phyloP scores from a whole-genome alignment of 2,888 invertebrate genomes.

The Drosophila nr. perissopoda region DNA sequence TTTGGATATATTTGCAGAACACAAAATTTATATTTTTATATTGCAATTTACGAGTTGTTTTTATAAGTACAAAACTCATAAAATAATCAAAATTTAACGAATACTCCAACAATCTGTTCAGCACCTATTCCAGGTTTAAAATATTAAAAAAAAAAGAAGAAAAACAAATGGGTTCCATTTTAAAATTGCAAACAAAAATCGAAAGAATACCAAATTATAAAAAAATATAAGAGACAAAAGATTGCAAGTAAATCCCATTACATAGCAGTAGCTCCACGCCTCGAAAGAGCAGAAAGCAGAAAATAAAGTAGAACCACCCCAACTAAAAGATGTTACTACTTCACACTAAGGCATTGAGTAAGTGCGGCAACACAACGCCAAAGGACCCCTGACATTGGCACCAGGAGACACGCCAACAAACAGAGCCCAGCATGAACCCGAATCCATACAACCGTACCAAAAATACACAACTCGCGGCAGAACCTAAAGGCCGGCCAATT shows the following conservation, averaged over 20 bases:
- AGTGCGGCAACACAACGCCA: conserved; percentile 72
- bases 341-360: conserved; percentile 82
- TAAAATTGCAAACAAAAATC: background rate
- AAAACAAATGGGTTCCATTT: background rate
- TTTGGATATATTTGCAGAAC: background rate
- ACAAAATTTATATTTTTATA: background rate
- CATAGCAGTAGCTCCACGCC: conserved; percentile 74
- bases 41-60: background rate
- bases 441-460: background rate
- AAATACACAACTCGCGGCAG: conserved; percentile 46
- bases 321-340: conserved; percentile 73
- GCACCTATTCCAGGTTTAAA: background rate
- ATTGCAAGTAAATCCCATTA: conserved; percentile 70
- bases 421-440: conserved; percentile 40
- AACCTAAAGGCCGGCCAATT: conserved; percentile 70
- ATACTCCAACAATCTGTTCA: background rate
- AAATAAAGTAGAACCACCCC: conserved; percentile 14
- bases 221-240: conserved; percentile 51
- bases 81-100: background rate
- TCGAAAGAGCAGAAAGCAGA: conserved; percentile 63
- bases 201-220: conserved; percentile 27
- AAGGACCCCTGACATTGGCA: conserved; percentile 72
- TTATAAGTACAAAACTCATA: background rate
- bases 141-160: background rate
- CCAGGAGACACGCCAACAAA: conserved; percentile 29